Percentiles rank a stretch among this genome's conserved stretches.
These are phyloP conservation scores for Crossocerus cetratus DNA, from an alignment of 2,888 invertebrate species.

Conservation along the genomic window DNA sequence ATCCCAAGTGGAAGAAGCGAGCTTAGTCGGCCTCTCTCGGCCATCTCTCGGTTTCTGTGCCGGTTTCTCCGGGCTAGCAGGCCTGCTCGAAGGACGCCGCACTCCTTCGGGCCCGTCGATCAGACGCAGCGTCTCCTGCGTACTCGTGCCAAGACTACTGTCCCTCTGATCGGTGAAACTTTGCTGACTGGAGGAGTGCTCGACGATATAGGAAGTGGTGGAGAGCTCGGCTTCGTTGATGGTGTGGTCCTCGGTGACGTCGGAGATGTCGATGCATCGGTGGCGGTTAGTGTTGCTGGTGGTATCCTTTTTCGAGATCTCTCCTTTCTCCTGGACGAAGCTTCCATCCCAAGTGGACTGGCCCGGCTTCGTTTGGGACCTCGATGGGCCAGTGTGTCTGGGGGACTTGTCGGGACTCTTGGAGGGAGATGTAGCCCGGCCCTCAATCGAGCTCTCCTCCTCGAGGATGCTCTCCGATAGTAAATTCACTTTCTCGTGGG, in stretches of 20 bases:
- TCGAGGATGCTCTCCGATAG: conserved; percentile 68
- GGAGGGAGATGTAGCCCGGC: neutral
- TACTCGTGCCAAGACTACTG: conserved; percentile 48
- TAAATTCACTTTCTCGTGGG: conserved; percentile 62
- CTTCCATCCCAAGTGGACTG: conserved; percentile 79
- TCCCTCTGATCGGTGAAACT: conserved; percentile 64
- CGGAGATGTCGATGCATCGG: conserved; percentile 30
- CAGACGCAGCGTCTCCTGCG: conserved; percentile 47
- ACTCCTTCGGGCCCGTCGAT: conserved; percentile 23
- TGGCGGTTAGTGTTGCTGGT: conserved; percentile 70
- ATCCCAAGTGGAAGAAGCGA: conserved; percentile 69
- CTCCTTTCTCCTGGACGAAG: conserved; percentile 78
- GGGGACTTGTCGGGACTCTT: conserved; percentile 18
- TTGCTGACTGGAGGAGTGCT: conserved; percentile 68
- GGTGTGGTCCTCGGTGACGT: conserved; percentile 61
- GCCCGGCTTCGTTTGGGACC: conserved; percentile 63
- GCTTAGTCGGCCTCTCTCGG: conserved; percentile 58
- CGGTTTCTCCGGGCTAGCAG: conserved; percentile 55
- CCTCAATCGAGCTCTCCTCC: conserved; percentile 51
- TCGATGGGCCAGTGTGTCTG: conserved; percentile 13
- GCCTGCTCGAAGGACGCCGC: conserved; percentile 35
- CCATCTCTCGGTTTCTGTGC: conserved; percentile 39
- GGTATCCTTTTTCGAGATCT: conserved; percentile 29
- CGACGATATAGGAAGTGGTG: conserved; percentile 68
- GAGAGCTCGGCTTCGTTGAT: conserved; percentile 70